A percentile compares a stretch with the other conserved stretches of the same genome.
Evolutionary conservation across 2,888 invertebrate species (phyloP).

Genomic region (Hydropsyche betteni): DNA sequence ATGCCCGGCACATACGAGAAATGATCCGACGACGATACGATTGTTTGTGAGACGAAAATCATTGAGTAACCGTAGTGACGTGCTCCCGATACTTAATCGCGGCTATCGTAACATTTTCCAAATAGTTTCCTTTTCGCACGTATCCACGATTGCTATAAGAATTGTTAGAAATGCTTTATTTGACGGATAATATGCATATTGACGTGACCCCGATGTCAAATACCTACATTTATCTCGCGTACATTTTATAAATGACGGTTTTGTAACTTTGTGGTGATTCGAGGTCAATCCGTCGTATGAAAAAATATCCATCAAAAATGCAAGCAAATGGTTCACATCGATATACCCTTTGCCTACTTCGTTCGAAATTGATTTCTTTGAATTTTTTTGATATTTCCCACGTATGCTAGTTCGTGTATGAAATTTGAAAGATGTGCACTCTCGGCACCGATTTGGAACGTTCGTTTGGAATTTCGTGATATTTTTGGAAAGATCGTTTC

Average conservation of each 20-base stretch:
- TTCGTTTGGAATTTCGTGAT: no score
- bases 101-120: conserved; percentile 19
- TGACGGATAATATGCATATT: conserved; percentile 29
- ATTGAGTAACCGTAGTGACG: no score
- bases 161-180: conserved; percentile 17
- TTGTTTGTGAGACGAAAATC: no score
- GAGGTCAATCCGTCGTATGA: conserved; percentile 10
- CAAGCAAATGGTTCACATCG: neutral
- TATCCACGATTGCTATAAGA: neutral
- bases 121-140: neutral
- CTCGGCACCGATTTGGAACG: no score
- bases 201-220: conserved; percentile 33
- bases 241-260: neutral
- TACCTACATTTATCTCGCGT: conserved; percentile 12
- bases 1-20: no score
- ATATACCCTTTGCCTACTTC: conserved; percentile 21
- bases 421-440: no score
- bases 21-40: no score
- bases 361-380: no score
- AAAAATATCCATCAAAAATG: conserved; percentile 9
- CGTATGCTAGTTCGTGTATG: no score
- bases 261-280: conserved; percentile 1
- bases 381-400: no score
- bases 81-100: no score
- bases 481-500: no score